Evolutionary conservation across 2,113 vertebrate genomes (phyloP), one percentile per base, ranked within the genome.

Genomic region (Nansenia antarctica): DNA sequence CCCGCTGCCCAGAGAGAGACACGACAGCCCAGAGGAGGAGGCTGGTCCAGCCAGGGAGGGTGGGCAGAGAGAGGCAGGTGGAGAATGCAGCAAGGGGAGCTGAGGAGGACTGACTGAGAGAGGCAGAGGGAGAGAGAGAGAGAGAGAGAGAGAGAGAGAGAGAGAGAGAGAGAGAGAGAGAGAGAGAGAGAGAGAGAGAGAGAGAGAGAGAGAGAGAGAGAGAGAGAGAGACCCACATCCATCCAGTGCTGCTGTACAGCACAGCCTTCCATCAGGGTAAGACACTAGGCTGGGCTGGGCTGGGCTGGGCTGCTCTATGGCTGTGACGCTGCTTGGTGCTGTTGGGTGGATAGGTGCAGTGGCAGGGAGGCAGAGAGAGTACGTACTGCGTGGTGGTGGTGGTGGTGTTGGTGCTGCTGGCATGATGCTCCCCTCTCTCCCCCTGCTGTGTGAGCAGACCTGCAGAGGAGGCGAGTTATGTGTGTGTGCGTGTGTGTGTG

Each of bases 381-480:
- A n/a, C n/a, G n/a, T n/a, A n/a, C n/a, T n/a, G n/a, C n/a, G n/a
- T n/a, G n/a, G n/a, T n/a, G n/a, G n/a, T n/a, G n/a, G n/a, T n/a
- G n/a, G n/a, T n/a, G n/a, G n/a, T n/a, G n/a, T n/a, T n/a, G n/a
- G 72, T 73, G 79, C 66, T 83, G 82, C 77, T 85, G 82, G 80
- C 78, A 75, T 75, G 82, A 84, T 84, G 84, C 82, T 73, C 80
- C 85, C 78, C 77, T 78, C n/a, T 81, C 85, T 79, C 77, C 79
- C n/a, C 87, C 82, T 89, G 85, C 85, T 85, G 69, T 85, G 82
- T 87, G 79, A 90, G 87, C 86, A 82, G 78, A 84, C 70, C 62
- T 39, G 67, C 79, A 66, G 69, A 64, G 76, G 68, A 76, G 64
- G 73, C 82, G 78, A 1, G 57, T 22, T 15, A 32, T 9, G 27